phyloP scores from a whole-genome alignment of 2,888 invertebrate genomes.

The Macropis europaea region DNA sequence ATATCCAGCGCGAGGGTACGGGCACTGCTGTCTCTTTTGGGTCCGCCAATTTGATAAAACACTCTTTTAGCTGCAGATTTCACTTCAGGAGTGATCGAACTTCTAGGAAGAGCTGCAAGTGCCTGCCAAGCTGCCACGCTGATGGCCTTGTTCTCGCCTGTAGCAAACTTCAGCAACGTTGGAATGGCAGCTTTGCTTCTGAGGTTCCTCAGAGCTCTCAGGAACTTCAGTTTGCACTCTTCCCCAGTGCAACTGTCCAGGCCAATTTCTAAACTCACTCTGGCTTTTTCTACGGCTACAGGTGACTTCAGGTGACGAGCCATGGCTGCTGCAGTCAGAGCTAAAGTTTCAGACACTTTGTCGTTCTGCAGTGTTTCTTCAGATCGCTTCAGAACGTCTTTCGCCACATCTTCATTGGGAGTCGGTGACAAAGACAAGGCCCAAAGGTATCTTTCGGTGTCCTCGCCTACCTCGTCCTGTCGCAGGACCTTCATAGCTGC shows the following conservation, averaged over 20 bases:
- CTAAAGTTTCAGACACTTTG: conserved; percentile 85
- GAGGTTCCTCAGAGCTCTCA: conserved; percentile 87
- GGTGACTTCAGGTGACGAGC: conserved; percentile 75
- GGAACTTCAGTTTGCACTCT: conserved; percentile 83
- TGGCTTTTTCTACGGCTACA: conserved; percentile 67
- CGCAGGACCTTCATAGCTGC: conserved; percentile 85
- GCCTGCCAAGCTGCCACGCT: conserved; percentile 87
- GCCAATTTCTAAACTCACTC: conserved; percentile 75
- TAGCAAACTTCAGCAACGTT: conserved; percentile 82
- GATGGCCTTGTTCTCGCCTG: conserved; percentile 81
- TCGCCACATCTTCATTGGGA: conserved; percentile 83
- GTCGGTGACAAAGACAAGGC: conserved; percentile 85
- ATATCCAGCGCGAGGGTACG: conserved; percentile 87
- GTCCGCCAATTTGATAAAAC: conserved; percentile 82
- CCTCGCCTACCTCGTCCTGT: conserved; percentile 81
- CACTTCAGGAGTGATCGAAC: conserved; percentile 76
- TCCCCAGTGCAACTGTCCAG: conserved; percentile 82
- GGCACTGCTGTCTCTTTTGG: conserved; percentile 84
- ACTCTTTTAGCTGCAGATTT: conserved; percentile 81
- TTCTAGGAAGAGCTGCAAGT: conserved; percentile 81
- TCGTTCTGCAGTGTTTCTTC: conserved; percentile 81
- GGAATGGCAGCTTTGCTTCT: conserved; percentile 83
- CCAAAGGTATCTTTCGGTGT: conserved; percentile 88
- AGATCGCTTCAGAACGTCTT: conserved; percentile 80
- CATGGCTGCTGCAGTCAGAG: conserved; percentile 85